Conservation (phyloP, 2,113 vertebrate genomes). For the Sinosuthora webbiana region DNA sequence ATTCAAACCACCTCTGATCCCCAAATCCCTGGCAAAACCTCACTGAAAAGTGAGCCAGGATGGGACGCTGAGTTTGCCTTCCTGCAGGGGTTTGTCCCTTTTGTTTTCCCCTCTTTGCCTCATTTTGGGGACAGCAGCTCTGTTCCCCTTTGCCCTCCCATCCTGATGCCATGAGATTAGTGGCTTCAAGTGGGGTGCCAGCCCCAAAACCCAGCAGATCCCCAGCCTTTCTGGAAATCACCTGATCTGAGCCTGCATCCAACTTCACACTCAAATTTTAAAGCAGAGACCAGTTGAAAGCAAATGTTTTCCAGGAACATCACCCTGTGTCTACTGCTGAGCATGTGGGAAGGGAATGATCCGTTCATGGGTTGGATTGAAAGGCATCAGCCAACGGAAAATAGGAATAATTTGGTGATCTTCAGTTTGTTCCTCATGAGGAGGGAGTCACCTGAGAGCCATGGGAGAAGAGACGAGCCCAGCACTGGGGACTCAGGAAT, state of each 20-base stretch:
- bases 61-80: not conserved
- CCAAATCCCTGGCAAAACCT: not conserved
- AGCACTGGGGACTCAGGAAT: not conserved
- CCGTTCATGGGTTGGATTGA: not conserved
- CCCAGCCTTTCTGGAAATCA: not conserved
- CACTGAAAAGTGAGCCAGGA: not conserved
- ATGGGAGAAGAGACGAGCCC: not conserved
- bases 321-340: not conserved
- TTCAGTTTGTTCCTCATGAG: not conserved
- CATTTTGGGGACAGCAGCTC: not conserved
- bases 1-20: not conserved
- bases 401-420: not conserved
- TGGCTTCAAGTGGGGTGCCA: rapidly evolving
- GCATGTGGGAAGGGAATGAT: rapidly evolving
- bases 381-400: not conserved
- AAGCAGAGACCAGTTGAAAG: not conserved
- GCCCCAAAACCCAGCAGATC: rapidly evolving
- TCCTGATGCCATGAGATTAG: too few species aligned
- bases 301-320: not conserved
- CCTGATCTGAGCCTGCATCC: rapidly evolving
- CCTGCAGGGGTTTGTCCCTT: not conserved
- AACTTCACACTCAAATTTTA: not conserved
- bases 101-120: rapidly evolving
- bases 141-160: rapidly evolving
- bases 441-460: too few species aligned